Percentiles rank a stretch among this genome's conserved stretches.
Conservation (phyloP, 2,797 vertebrate species). For the Myotis findleyi region DNA sequence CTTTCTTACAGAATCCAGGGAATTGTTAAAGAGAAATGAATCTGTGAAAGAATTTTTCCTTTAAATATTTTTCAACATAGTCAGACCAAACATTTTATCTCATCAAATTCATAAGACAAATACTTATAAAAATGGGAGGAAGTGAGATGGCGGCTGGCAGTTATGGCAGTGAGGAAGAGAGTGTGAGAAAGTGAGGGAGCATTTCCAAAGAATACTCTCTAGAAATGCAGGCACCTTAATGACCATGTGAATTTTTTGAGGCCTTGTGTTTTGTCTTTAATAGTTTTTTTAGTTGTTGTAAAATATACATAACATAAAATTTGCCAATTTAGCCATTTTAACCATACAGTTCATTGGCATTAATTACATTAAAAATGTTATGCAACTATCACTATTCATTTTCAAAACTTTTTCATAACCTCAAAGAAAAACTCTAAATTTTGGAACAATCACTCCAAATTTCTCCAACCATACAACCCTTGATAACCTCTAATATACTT, state of each 20-base stretch:
- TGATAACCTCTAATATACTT: background rate
- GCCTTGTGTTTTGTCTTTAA: background rate
- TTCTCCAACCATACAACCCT: background rate
- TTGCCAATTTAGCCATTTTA: background rate
- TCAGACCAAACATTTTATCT: constrained; percentile 61
- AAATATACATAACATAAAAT: background rate
- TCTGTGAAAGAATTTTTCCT: background rate
- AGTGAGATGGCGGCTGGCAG: too few relatives aligned
- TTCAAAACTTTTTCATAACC: background rate
- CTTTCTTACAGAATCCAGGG: background rate
- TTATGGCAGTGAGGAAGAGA: too few relatives aligned
- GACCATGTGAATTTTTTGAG: background rate
- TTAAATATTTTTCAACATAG: constrained; percentile 43
- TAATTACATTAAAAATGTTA: background rate
- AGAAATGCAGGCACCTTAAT: background rate
- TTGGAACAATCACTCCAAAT: background rate
- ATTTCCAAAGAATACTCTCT: too few relatives aligned
- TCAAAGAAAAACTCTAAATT: background rate
- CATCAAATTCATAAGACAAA: constrained; percentile 63
- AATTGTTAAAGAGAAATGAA: constrained; percentile 57
- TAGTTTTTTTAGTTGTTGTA: background rate
- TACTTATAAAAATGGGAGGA: constrained; percentile 48
- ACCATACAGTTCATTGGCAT: background rate
- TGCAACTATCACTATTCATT: background rate
- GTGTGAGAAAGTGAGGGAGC: too few relatives aligned